Conservation (phyloP, 2,113 vertebrate species). For the Scomber scombrus region DNA sequence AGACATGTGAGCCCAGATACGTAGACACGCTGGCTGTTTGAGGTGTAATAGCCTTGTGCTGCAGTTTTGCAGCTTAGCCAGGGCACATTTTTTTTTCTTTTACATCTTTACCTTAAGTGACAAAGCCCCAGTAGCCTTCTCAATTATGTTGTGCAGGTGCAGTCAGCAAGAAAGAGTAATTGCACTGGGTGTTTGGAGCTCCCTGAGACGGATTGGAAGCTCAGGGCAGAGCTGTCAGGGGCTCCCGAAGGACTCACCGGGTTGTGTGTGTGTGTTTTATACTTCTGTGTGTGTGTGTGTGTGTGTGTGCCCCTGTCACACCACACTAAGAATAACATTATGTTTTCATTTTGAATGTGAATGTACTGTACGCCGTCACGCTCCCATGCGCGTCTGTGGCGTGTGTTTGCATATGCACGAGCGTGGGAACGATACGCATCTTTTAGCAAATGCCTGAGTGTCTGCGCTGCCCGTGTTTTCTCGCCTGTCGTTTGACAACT, state of each 20-base stretch:
- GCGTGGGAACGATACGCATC: neutral
- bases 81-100: slow-evolving; percentile 53
- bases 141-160: slow-evolving; percentile 84
- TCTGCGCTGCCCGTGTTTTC: neutral
- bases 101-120: slow-evolving; percentile 82
- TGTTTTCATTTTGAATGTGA: slow-evolving; percentile 55
- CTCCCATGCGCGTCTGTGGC: neutral
- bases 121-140: slow-evolving; percentile 77
- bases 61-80: slow-evolving; percentile 65
- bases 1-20: neutral
- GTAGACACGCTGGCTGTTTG: slow-evolving; percentile 17
- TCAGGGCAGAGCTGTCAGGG: slow-evolving; percentile 81
- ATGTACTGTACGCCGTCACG: neutral
- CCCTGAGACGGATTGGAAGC: slow-evolving; percentile 79
- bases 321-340: slow-evolving; percentile 47
- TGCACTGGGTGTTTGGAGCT: slow-evolving; percentile 82
- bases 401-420: slow-evolving; percentile 32
- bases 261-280: neutral
- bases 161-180: slow-evolving; percentile 86
- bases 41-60: slow-evolving; percentile 45
- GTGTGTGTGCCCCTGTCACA: slow-evolving; percentile 36
- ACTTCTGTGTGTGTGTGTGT: slow-evolving; percentile 3
- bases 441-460: slow-evolving; percentile 9
- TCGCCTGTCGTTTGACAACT: slow-evolving; percentile 52
- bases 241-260: slow-evolving; percentile 66